Conservation (phyloP, 2,888 invertebrate species). For the Orthonychiurus folsomi region DNA sequence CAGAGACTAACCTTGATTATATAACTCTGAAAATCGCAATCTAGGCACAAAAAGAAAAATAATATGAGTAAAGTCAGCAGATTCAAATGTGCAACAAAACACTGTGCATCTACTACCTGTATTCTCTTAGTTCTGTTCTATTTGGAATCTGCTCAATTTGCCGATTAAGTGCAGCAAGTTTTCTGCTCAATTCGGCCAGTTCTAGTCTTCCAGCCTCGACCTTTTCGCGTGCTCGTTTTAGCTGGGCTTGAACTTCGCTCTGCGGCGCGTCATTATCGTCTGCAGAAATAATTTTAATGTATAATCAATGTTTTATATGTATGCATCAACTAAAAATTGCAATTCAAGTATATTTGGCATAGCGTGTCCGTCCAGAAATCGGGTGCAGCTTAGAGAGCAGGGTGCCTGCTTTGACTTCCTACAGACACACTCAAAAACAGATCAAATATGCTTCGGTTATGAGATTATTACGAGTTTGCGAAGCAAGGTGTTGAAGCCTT, state of each 20-base stretch:
- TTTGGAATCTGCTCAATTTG: constrained; percentile 89
- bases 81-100: no score
- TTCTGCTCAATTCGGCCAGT: constrained; percentile 68
- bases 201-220: constrained; percentile 54
- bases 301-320: constrained; percentile 20
- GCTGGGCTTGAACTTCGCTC: constrained; percentile 40
- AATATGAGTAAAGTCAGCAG: no score
- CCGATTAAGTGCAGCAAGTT: constrained; percentile 68
- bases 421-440: no score
- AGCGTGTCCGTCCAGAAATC: neutral
- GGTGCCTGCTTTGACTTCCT: no score
- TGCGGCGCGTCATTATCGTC: constrained; percentile 30
- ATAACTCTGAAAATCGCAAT: constrained; percentile 86
- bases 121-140: constrained; percentile 84
- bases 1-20: constrained; percentile 68
- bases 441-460: no score
- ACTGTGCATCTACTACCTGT: no score
- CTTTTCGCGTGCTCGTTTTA: constrained; percentile 56
- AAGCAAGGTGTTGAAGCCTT: constrained; percentile 45
- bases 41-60: no score
- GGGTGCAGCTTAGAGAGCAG: no score
- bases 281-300: constrained; percentile 10
- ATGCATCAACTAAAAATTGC: constrained; percentile 9
- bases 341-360: neutral
- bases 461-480: constrained; percentile 21